Evolutionary conservation across 2,797 vertebrate genomes (phyloP), one percentile per base, ranked within the genome.

Genomic region (Tachyglossus aculeatus): DNA sequence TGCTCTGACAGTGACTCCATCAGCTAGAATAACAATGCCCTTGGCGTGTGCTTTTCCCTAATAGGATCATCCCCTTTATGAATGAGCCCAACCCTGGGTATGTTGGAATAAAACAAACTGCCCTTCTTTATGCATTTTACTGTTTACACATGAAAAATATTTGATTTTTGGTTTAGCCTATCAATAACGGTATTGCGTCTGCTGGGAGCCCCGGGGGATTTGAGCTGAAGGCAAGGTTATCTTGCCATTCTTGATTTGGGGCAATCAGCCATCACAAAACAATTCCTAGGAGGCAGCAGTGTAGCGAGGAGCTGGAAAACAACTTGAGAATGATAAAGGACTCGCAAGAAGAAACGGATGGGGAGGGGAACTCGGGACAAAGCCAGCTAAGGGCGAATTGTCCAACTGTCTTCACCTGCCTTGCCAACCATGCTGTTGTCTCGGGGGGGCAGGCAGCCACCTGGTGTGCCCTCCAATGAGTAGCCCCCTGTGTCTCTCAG

Each of bases 191-290:
- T 18, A 68, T 75, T 83, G 81, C 71, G 57, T 76, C 59, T 33
- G 38, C 72, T 75, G 59, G 18, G 68, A 80, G 18, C 41, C 37
- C 4, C 6, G 64, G 56, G 29, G 22, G 62, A 36, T 83, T 90
- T 83, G 77, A 75, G 67, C 55, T 74, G 58, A 86, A 85, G 74
- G 47, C 1, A 60, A 83, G 81, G 62, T 88, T 88, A 84, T 88
- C 79, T 87, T 70, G 39, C 78, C 59, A 81, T 73, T 52, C 74
- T 83, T 86, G 84, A 83, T 88, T 78, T 89, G 78, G 78, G 79
- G 80, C 86, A 87, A 84, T 85, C 86, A 87, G 66, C 75, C 74
- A 88, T 83, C 45, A 85, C 83, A 86, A 81, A 88, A 83, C 81
- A 87, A 86, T 87, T 83, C 78, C 73, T 87, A 60, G 58, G 82